Percentiles rank a stretch among this genome's conserved stretches.
These are phyloP conservation scores for Tinea trinotella DNA, from an alignment of 2,888 invertebrate genomes.

Conservation along the genomic window DNA sequence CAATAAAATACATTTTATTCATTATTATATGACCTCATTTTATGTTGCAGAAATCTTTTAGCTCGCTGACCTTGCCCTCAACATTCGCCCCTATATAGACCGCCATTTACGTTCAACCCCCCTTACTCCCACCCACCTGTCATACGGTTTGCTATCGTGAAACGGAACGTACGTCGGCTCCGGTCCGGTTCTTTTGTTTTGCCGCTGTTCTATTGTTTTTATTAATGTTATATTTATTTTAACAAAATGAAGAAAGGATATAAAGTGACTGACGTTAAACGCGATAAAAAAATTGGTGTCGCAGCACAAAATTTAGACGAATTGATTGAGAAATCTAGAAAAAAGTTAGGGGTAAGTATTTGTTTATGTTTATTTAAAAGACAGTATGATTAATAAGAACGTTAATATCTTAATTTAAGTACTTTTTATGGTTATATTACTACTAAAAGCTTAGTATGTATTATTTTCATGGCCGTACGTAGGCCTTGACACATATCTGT, in stretches of 20 bases:
- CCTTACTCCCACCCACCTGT: not conserved
- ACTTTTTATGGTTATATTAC: not conserved
- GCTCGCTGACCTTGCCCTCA: slow-evolving; percentile 1
- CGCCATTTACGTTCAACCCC: not conserved
- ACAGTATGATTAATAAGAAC: not conserved
- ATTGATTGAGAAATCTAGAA: slow-evolving; percentile 77
- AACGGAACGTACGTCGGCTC: not conserved
- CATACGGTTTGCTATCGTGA: slow-evolving; percentile 3
- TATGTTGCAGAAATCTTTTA: too few species aligned
- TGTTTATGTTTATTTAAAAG: not conserved
- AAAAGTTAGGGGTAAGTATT: slow-evolving; percentile 74
- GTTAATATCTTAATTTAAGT: not conserved
- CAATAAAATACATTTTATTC: too few species aligned
- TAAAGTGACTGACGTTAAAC: slow-evolving; percentile 79
- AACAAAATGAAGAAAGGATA: slow-evolving; percentile 74
- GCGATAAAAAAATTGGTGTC: slow-evolving; percentile 79
- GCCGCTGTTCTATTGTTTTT: not conserved
- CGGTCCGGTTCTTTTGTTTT: not conserved
- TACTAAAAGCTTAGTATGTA: not conserved
- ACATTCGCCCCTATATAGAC: not conserved
- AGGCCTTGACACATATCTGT: slow-evolving; percentile 4
- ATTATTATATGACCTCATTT: not conserved
- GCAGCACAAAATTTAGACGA: slow-evolving; percentile 78
- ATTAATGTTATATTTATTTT: slow-evolving; percentile 8
- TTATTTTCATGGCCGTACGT: not conserved